Evolutionary conservation across 1,140 invertebrate species (phyloP), one percentile per base, ranked within the genome.

Genomic region (Drosophila pandora): DNA sequence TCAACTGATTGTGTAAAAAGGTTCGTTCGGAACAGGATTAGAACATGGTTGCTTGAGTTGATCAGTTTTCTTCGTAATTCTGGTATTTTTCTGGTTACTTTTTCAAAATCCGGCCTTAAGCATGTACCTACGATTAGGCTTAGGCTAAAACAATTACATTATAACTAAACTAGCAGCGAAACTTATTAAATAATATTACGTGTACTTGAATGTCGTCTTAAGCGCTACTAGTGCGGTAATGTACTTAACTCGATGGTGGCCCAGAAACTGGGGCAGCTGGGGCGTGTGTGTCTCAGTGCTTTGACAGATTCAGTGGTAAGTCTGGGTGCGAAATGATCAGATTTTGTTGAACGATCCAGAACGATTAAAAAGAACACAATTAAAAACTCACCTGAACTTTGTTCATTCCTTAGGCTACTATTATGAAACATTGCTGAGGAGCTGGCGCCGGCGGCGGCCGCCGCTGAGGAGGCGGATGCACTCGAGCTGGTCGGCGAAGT

Each of bases 231-330:
- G 83, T 84, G 81, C 81, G 61, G 49, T 73, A 62, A 84, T 76
- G 81, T 83, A 76, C 79, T 87, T 83, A 87, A 87, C 75, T 88
- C 78, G 54, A 85, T 45, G 74, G 62, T 68, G 73, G 74, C 83
- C 62, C 75, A 79, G 59, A 71, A 80, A 88, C 82, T 83, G 75
- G 76, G 76, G 59, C 71, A 63, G 71, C 82, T 81, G 80, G 76
- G 62, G 55, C 77, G 64, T 61, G 56, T 54, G 55, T 84, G 63
- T 81, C 73, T 91, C 74, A 91, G 82, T 91, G 90, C 67, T 91
- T 91, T 67, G 90, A 91, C 72, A 91, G 81, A 90, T 91, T 91
- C 80, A 91, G 74, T 73, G 90, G 90, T 81, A 91, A 90, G 79
- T 91, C 90, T 91, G 77, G 1, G 74, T 57, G 62, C 48, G 64